phyloP scores from a whole-genome alignment of 2,113 vertebrate genomes.

The Falcunculus frontatus region DNA sequence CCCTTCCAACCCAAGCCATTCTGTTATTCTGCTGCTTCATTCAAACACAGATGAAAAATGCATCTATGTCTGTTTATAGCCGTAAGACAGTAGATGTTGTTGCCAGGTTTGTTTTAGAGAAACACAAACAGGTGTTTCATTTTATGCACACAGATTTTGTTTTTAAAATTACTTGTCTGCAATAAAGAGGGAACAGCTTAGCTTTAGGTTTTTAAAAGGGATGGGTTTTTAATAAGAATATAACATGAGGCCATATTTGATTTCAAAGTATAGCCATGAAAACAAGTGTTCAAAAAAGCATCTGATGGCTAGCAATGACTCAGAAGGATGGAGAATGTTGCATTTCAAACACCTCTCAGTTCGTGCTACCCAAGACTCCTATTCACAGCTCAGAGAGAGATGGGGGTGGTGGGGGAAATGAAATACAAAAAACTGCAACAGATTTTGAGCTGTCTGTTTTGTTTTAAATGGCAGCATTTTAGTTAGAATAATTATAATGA shows the following conservation, averaged over 20 bases:
- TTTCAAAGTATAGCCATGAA: not conserved
- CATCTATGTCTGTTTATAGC: not conserved
- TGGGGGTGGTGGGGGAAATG: constrained; percentile 27
- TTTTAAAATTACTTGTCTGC: not conserved
- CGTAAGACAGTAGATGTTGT: not conserved
- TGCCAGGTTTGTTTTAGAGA: not conserved
- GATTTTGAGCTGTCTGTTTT: constrained; percentile 4
- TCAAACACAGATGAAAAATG: not conserved
- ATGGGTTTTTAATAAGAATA: not conserved
- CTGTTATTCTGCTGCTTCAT: not conserved
- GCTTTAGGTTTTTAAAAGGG: not conserved
- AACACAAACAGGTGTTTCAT: not conserved
- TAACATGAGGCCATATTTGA: not conserved
- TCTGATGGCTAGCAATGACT: not conserved
- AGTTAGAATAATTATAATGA: not conserved
- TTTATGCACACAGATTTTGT: not conserved
- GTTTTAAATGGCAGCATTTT: not conserved
- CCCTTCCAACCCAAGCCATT: not conserved
- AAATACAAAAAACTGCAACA: constrained; percentile 8
- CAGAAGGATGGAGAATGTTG: constrained; percentile 7
- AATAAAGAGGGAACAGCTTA: not conserved
- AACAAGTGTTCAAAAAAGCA: constrained; percentile 19
- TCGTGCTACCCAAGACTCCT: constrained; percentile 5
- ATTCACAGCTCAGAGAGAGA: constrained; percentile 12
- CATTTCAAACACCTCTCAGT: constrained; percentile 18